Percentiles rank a stretch among this genome's conserved stretches.
Conservation (phyloP, 2,797 vertebrate species). For the Characodon lateralis region DNA sequence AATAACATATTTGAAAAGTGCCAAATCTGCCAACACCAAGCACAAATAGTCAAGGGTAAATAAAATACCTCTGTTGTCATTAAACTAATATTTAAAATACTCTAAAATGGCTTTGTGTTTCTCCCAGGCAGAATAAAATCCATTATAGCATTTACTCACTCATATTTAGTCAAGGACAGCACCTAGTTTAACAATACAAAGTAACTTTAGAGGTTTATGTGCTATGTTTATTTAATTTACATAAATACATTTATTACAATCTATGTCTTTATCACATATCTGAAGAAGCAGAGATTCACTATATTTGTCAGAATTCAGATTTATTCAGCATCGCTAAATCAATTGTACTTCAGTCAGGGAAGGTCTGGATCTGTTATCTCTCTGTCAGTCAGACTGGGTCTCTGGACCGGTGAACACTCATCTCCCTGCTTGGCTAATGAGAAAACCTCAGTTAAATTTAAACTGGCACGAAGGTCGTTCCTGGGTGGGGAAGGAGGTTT, state of each 20-base stretch:
- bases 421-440: neutral
- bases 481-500: no score
- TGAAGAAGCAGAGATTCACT: neutral
- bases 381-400: neutral
- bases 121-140: neutral
- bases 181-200: neutral
- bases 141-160: no score
- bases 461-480: neutral
- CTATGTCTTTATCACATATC: neutral
- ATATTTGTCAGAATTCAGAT: neutral
- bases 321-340: neutral
- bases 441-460: neutral
- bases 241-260: neutral
- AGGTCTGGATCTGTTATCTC: neutral
- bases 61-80: neutral
- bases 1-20: neutral
- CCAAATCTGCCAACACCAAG: neutral
- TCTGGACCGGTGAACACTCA: neutral
- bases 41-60: neutral
- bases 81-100: neutral
- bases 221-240: neutral
- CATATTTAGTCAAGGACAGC: neutral
- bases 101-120: neutral
- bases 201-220: no score
- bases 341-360: neutral